Base-by-base conservation (phyloP, 1,140 invertebrate species). In the Manduca sexta region DNA sequence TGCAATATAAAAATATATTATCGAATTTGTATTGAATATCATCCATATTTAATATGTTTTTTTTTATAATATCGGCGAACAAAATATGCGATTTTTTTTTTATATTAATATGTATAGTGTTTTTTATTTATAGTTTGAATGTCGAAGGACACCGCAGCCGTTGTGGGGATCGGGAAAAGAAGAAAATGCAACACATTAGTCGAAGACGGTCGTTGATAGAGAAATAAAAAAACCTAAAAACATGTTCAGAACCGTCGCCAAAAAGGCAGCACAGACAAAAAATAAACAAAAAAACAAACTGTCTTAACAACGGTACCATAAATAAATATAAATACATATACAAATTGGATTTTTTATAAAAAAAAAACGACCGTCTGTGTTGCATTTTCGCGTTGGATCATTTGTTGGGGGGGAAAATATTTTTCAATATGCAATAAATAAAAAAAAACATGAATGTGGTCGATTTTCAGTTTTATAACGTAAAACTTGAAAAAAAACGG, bases 161-260 rank as follows among this genome's bases (percentile, higher is more conserved):
- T 17, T 18, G 38, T 3, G n/a, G 52, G 52, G 41, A 82, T 79
- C 72, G 74, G 78, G 71, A 83, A 80, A 79, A 58, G 67, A 56
- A 84, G 70, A 80, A 84, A 82, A 82, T 84, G 79, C 78, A 82
- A 82, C 79, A 82, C 77, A 54, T 81, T 74, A 80, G 54, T 54
- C 26, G 56, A 45, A 40, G 66, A 74, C 77, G 76, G 81, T 84
- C 78, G 70, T 73, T 45, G 35, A 65, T 59, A 73, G 74, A 70
- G 68, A 56, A 60, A 56, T 5, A 12, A 14, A 1, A 35, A 35
- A 35, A 11, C 5, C 1, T 11, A 35, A 34, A 34, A 14, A 12
- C 33, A 35, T n/a, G n/a, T 12, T 35, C n/a, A 35, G 50, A 57
- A 60, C 56, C 62, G 56, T 69, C 76, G 78, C 78, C 72, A 75